Evolutionary conservation across 2,888 invertebrate genomes (phyloP), one percentile per base, ranked within the genome.

Genomic region (Drosophila recens): DNA sequence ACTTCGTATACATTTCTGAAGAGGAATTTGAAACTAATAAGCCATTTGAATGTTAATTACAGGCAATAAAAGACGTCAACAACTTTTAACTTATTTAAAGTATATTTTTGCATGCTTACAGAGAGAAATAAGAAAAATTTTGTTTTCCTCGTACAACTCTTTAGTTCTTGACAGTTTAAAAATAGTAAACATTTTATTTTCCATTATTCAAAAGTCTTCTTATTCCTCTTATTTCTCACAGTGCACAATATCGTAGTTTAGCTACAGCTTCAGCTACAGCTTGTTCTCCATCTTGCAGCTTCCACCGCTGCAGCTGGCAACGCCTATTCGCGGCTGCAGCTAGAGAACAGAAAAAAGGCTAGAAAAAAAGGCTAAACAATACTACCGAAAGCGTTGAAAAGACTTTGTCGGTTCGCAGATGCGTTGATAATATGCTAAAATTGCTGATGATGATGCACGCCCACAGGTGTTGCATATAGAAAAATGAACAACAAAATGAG

Each of bases 331-430:
- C 15, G 58, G 72, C 73, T 34, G 49, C 30, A 66, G 62, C 66
- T 76, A 65, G 79, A 38, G 10, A 42, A 34, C 43, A 51, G n/a
- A 56, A 38, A 49, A n/a, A 11, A 17, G 17, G 15, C 43, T 20
- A 27, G 15, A 48, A 17, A 30, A 17, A 17, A 20, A n/a, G 11
- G 9, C 9, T 3, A 36, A 43, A 40, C 20, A 27, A 34, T 45
- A 45, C 56, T 27, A 57, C 56, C 34, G 36, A 45, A 57, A 89
- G 90, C 91, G 91, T 90, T 91, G 91, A 91, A 91, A 91, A 86
- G 77, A 81, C 89, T 91, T 87, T 90, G 91, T 90, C 90, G 91
- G 91, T 87, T 86, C 82, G 75, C 86, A 89, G 90, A 87, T 87
- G 90, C 87, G 87, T 87, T 87, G 87, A 87, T 87, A 87, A 87